A percentile compares a stretch with the other conserved stretches of the same genome.
Conservation (phyloP, 2,888 invertebrate species). For the Physocephala rufipes region DNA sequence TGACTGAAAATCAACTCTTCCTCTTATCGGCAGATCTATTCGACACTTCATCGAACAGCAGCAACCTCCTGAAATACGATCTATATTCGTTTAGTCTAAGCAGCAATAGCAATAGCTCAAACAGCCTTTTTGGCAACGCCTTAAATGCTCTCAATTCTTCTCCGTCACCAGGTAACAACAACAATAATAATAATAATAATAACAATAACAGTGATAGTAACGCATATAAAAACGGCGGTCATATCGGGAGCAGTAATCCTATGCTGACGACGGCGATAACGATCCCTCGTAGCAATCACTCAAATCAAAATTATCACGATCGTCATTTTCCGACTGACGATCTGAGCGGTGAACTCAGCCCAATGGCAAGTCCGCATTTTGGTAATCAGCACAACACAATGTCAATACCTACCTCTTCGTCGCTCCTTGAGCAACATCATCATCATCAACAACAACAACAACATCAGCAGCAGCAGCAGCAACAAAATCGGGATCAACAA, state of each 20-base stretch:
- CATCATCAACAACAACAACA: constrained; percentile 54
- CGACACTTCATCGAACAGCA: constrained; percentile 64
- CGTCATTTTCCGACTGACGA: constrained; percentile 45
- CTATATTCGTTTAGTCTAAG: constrained; percentile 54
- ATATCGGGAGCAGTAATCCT: constrained; percentile 53
- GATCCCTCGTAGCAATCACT: constrained; percentile 63
- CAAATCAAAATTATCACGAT: constrained; percentile 59
- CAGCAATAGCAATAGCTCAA: constrained; percentile 49
- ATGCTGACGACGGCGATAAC: constrained; percentile 63
- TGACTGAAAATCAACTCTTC: constrained; percentile 66
- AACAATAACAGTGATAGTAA: constrained; percentile 38
- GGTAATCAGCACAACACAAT: constrained; percentile 35
- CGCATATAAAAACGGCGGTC: constrained; percentile 37
- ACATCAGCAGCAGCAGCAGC: constrained; percentile 54
- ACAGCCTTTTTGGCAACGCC: constrained; percentile 44
- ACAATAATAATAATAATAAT: constrained; percentile 22
- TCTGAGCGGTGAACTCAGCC: constrained; percentile 58
- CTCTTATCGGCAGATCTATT: constrained; percentile 65
- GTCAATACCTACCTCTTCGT: constrained; percentile 53
- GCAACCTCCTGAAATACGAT: constrained; percentile 63
- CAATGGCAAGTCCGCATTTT: constrained; percentile 34
- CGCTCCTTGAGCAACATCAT: constrained; percentile 46
- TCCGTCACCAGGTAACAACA: constrained; percentile 19
- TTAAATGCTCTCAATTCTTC: constrained; percentile 39
- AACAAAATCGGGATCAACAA: no score